Base-by-base conservation (phyloP, 2,797 vertebrate genomes). In the Anolis apletophallus region DNA sequence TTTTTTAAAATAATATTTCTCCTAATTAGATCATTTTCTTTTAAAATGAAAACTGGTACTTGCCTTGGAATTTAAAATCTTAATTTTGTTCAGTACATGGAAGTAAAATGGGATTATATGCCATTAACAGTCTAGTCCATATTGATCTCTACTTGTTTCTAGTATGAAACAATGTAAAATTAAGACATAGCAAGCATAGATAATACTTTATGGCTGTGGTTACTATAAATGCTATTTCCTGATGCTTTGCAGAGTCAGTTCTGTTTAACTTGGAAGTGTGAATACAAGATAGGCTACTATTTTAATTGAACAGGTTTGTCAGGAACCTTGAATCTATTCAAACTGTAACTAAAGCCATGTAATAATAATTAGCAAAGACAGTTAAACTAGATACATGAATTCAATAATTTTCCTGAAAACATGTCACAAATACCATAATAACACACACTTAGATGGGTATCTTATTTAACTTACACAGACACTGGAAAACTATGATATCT, bases 401-500 rank as follows among this genome's bases (percentile, higher is more conserved):
- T 29, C 26, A 69, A 86, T 55, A 83, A 57, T 26, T 76, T 82
- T 16, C 6, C 68, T 79, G 54, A 7, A 59, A 21, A 90, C 29
- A n/a, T 26, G 23, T 29, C 80, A 32, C 36, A 29, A 77, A 46
- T 46, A 46, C 40, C 40, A 46, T 76, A 23, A 68, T 80, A 88
- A 84, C 57, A 26, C 82, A 82, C 21, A 12, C 36, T 59, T 54
- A 54, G 72, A 80, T 16, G 40, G 68, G 6, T 1, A 85, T 77
- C 79, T 68, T 34, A 16, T 0, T 0, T 6, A n/a, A 13, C 5
- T 10, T 50, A n/a, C n/a, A n/a, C n/a, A n/a, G n/a, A n/a, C n/a
- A n/a, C n/a, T n/a, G n/a, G n/a, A n/a, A n/a, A n/a, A n/a, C n/a
- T n/a, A n/a, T n/a, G n/a, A n/a, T n/a, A n/a, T n/a, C n/a, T n/a